Evolutionary conservation across 2,113 vertebrate genomes (phyloP).

Genomic region (Seriola aureovittata): DNA sequence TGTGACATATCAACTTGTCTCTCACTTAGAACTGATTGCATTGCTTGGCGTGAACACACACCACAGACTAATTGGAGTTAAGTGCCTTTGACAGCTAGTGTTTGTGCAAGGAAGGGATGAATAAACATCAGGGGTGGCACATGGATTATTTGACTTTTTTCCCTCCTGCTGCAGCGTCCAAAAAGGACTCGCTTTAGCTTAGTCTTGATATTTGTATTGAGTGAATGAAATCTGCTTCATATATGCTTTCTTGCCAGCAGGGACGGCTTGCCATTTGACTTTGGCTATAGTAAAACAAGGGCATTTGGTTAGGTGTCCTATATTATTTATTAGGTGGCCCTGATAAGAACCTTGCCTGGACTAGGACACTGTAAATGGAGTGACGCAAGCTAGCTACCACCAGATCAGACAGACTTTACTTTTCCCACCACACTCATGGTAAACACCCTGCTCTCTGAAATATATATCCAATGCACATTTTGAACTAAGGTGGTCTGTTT

Average conservation of each 20-base stretch:
- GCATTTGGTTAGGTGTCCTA: constrained; percentile 21
- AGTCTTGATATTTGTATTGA: constrained; percentile 32
- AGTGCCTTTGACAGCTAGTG: constrained; percentile 52
- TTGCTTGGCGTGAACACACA: constrained; percentile 21
- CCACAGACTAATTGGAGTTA: constrained; percentile 37
- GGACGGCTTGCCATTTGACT: constrained; percentile 10
- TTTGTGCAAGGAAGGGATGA: constrained; percentile 61
- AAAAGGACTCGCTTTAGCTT: constrained; percentile 23
- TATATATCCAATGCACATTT: not conserved
- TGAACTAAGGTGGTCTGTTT: not conserved
- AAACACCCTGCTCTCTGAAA: not conserved
- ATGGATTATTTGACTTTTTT: constrained; percentile 33
- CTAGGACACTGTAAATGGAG: constrained; percentile 8
- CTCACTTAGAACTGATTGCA: constrained; percentile 18
- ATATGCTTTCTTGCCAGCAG: not conserved
- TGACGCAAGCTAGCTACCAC: constrained; percentile 10
- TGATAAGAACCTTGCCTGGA: constrained; percentile 13
- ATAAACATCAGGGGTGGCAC: constrained; percentile 55
- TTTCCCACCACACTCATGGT: not conserved
- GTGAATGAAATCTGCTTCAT: not conserved
- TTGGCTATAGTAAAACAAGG: constrained; percentile 14
- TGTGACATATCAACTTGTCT: constrained; percentile 32
- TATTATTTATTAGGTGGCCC: constrained; percentile 30
- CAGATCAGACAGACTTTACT: constrained; percentile 3
- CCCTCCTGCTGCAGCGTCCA: constrained; percentile 4